Base-by-base conservation (phyloP, 2,113 vertebrate species). In the Atractosteus spatula region DNA sequence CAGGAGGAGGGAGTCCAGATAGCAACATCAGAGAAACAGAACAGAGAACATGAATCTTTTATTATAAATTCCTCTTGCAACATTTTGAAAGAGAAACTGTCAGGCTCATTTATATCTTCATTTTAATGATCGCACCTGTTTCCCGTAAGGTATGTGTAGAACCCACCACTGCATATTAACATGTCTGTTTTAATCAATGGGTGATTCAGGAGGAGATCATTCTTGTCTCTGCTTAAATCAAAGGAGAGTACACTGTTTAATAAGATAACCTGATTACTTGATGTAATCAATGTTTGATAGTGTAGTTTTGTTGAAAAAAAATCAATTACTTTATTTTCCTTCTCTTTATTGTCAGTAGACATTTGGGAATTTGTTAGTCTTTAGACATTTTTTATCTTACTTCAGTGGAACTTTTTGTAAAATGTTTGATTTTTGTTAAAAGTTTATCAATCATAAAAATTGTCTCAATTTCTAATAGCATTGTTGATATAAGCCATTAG, bases 41-140 rank as follows among this genome's bases (percentile, higher is more conserved):
- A 67, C 79, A 78, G 4, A 70, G 56, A 79, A 70, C 79, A 80
- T 76, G 71, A 75, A 74, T 80, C 73, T 4, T 76, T 84, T 79
- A 85, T 90, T 78, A 87, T 82, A 65, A 8, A 43, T 63, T 78
- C 73, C 57, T 73, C 67, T 75, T 41, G 70, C 73, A 71, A 83
- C 70, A 71, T 61, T 81, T 86, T 79, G 76, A 82, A 87, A 80
- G 70, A 68, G 68, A 66, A 75, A 71, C 77, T 87, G 86, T 89
- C 88, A 80, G 51, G 75, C 71, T 67, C 41, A 73, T 75, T 89
- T 86, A 87, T 70, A 71, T 72, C 64, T 16, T 42, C 14, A n/a
- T 44, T 4, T 45, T 6, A 72, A 69, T 63, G 70, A 77, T 69
- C 68, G 12, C 3, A 71, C 72, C 74, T 61, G 54, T 43, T 8